phyloP scores from a whole-genome alignment of 2,113 vertebrate genomes.

The Platycercus adscitus region DNA sequence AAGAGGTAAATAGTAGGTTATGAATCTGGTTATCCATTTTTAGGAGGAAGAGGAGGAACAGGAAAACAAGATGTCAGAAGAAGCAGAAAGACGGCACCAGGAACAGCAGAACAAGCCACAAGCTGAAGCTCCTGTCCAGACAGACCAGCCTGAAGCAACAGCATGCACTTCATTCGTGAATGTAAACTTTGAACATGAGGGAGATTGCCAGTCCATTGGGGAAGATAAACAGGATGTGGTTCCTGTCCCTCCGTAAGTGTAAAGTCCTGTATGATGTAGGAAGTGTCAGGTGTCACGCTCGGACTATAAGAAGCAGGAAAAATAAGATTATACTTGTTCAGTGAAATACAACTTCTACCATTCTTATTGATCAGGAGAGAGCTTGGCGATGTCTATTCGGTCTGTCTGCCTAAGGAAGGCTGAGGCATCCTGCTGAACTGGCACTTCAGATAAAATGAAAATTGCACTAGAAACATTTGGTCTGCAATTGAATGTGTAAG shows the following conservation, averaged over 20 bases:
- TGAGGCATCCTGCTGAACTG: constrained; percentile 24
- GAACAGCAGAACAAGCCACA: constrained; percentile 73
- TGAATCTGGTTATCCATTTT: neutral
- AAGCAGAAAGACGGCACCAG: constrained; percentile 84
- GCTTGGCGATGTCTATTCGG: constrained; percentile 23
- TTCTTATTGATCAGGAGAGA: constrained; percentile 65
- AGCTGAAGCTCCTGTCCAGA: constrained; percentile 66
- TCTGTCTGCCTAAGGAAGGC: constrained; percentile 26
- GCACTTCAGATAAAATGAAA: constrained; percentile 3
- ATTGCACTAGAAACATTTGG: constrained; percentile 44
- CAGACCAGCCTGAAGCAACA: constrained; percentile 72
- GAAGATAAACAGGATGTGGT: constrained; percentile 82
- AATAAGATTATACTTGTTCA: constrained; percentile 53
- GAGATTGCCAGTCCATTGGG: constrained; percentile 53
- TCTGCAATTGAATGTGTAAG: constrained; percentile 7
- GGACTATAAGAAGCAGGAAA: constrained; percentile 33
- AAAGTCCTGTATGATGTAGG: constrained; percentile 17
- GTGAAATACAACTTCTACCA: constrained; percentile 57
- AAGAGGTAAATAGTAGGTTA: neutral
- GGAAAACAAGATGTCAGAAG: constrained; percentile 89
- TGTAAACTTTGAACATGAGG: constrained; percentile 84
- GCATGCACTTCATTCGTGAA: constrained; percentile 72
- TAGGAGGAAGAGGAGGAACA: constrained; percentile 90
- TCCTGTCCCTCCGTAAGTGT: constrained; percentile 80
- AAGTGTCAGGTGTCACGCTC: constrained; percentile 23